Evolutionary conservation across 2,113 vertebrate species (phyloP), one percentile per base, ranked within the genome.

Genomic region (Pomatorhinus ruficollis): DNA sequence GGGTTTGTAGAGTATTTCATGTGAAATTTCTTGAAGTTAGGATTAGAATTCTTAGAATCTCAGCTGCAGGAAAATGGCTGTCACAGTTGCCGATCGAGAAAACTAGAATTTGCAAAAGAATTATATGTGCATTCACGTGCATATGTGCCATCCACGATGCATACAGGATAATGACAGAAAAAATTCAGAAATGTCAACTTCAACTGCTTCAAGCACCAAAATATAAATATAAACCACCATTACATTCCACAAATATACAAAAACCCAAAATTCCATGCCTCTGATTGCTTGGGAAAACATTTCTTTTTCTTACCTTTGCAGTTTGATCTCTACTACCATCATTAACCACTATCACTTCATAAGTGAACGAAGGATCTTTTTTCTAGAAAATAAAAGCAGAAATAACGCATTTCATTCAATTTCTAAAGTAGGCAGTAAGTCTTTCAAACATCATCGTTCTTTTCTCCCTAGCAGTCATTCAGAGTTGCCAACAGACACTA

Each of bases 261-360:
- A 90, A 69, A 27, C 37, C 12, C 33, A 47, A 80, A 85, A 74
- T 20, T 45, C 11, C 45, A 42, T 21, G 60, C 37, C 23, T 77
- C 16, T n/a, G 9, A 65, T 39, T 74, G 49, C 9, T 19, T 78
- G 17, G 30, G 31, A 78, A 63, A 13, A 81, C 5, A n/a, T 12
- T 37, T 53, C 4, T 59, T 87, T 70, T 61, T 69, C 93, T 95
- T 97, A 99, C 99, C 99, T 99, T 97, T 81, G 98, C 98, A 44
- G 99, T 99, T 98, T 98, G 98, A 97, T 99, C 99, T 97, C 97
- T 98, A 97, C 99, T 99, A 91, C 99, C 99, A 89, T 99, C 99
- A 59, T 99, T 98, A 71, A 99, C 98, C 44, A 99, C 98, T 81
- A 99, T 98, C 71, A 99, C 98, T 95, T 99, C 99, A 10, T 99